These are phyloP conservation scores for Caenorhabditis sp. DNA, from an alignment of 2,888 invertebrate species.

Conservation along the genomic window DNA sequence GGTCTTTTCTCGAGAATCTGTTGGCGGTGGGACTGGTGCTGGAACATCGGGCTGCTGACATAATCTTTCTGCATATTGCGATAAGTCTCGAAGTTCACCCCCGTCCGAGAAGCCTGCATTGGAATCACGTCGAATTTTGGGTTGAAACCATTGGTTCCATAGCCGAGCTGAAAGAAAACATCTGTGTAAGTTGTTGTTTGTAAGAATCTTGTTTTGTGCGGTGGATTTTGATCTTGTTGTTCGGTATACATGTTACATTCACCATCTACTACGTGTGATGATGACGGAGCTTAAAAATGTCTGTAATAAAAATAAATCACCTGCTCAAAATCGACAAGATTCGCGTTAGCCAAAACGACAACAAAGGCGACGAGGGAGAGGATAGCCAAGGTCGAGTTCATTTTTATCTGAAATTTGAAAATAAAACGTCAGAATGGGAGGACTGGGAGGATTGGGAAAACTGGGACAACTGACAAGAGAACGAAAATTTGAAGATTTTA, in stretches of 20 bases:
- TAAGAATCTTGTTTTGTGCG: not conserved
- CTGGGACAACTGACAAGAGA: not conserved
- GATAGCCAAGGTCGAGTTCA: slow-evolving; percentile 58
- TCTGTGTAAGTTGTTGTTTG: not conserved
- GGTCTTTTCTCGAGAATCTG: slow-evolving; percentile 57
- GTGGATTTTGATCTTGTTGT: not conserved
- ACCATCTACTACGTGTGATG: not conserved
- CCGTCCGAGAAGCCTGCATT: slow-evolving; percentile 26
- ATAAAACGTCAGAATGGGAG: no score
- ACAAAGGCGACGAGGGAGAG: slow-evolving; percentile 8
- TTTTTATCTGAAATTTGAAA: slow-evolving; percentile 18
- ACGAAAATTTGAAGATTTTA: not conserved
- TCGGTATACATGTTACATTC: not conserved
- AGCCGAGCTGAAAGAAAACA: slow-evolving; percentile 49
- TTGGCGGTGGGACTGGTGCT: slow-evolving; percentile 8
- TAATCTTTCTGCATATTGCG: slow-evolving; percentile 53
- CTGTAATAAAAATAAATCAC: slow-evolving; percentile 18
- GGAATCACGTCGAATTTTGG: slow-evolving; percentile 49
- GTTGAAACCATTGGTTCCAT: slow-evolving; percentile 44
- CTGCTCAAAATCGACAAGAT: slow-evolving; percentile 53
- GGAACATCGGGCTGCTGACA: slow-evolving; percentile 33
- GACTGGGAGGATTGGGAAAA: not conserved
- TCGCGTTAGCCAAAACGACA: slow-evolving; percentile 13
- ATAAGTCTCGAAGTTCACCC: slow-evolving; percentile 45
- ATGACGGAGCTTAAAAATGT: not conserved